Conservation (phyloP, 2,888 invertebrate species). For the Orthosia incerta region DNA sequence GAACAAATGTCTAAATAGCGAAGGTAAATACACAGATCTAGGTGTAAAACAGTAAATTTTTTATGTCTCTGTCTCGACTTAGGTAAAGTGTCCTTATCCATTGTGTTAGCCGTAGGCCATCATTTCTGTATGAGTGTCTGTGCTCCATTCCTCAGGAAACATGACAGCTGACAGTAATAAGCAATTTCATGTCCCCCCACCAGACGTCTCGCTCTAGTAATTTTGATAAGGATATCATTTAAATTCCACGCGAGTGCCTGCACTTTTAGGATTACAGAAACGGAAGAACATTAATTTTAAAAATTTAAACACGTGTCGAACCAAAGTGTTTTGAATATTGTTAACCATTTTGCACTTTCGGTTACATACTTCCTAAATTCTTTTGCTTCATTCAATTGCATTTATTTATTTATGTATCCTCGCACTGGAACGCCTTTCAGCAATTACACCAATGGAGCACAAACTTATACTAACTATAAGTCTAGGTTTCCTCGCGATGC, state of each 20-base stretch:
- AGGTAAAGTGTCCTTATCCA: not conserved
- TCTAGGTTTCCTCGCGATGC: too few relatives aligned
- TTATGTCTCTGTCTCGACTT: not conserved
- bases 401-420: too few relatives aligned
- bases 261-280: not conserved
- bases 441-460: too few relatives aligned
- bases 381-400: constrained; percentile 1
- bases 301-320: not conserved
- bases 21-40: not conserved
- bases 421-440: too few relatives aligned
- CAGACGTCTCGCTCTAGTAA: constrained; percentile 2
- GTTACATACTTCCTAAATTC: not conserved
- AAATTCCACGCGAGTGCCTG: constrained; percentile 10
- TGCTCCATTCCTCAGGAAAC: not conserved
- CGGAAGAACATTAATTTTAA: not conserved
- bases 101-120: not conserved
- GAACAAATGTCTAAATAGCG: not conserved
- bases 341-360: not conserved
- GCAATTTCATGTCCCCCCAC: not conserved
- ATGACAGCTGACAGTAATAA: not conserved
- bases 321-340: constrained; percentile 1
- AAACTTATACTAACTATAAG: too few relatives aligned
- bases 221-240: constrained; percentile 2
- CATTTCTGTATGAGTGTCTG: too few relatives aligned
- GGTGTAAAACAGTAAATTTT: not conserved